Evolutionary conservation across 2,113 vertebrate genomes (phyloP).

Genomic region (Apodemus speciosus): DNA sequence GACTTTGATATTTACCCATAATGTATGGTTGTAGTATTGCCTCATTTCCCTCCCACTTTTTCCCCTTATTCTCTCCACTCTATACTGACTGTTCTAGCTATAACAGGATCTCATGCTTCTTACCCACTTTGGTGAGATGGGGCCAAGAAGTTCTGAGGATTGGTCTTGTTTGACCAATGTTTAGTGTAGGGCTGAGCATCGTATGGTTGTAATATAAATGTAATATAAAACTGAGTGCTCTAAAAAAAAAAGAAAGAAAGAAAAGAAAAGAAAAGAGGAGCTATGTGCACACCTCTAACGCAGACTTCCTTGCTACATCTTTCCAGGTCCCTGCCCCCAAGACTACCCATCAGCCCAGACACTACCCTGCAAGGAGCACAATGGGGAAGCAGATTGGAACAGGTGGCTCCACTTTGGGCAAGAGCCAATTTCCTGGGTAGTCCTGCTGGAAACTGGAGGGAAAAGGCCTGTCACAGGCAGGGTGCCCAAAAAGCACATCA

Average conservation of each 20-base stretch:
- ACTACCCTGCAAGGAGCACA: neutral
- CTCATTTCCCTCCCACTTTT: neutral
- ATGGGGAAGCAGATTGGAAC: neutral
- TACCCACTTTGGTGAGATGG: slow-evolving; percentile 31
- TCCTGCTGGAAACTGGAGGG: neutral
- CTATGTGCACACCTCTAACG: no score
- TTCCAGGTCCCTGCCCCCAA: neutral
- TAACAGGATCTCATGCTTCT: slow-evolving; percentile 57
- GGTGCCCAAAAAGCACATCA: neutral
- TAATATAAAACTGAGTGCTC: neutral
- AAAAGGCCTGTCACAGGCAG: neutral
- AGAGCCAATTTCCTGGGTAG: neutral
- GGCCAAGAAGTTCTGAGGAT: slow-evolving; percentile 5
- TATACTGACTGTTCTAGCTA: neutral
- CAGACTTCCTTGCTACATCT: neutral
- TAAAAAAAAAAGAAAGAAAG: no score
- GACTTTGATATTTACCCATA: neutral
- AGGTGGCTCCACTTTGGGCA: neutral
- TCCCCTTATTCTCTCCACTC: no score
- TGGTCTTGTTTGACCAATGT: slow-evolving; percentile 47
- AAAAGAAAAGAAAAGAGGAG: no score
- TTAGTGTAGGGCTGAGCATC: slow-evolving; percentile 37
- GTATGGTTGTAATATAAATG: no score
- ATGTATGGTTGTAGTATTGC: neutral
- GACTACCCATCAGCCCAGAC: neutral